phyloP scores from a whole-genome alignment of 2,113 vertebrate species.

The Hydrolagus affinis region DNA sequence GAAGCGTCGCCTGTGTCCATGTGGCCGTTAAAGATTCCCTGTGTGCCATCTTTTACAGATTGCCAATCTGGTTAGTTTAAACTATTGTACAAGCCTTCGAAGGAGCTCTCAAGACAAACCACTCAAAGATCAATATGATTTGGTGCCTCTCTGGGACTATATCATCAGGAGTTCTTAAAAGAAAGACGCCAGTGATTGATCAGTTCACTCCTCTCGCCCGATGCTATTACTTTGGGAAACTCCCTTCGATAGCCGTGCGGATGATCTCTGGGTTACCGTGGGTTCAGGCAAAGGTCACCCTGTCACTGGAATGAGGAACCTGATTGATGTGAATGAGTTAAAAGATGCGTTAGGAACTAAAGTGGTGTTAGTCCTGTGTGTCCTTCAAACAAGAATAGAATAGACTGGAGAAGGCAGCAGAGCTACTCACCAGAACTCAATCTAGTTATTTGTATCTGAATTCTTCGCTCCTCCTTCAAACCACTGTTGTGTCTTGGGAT shows the following conservation, averaged over 20 bases:
- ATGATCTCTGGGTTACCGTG: background rate
- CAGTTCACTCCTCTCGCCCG: background rate
- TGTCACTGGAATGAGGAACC: background rate
- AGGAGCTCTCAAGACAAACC: background rate
- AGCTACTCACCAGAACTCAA: too few species aligned
- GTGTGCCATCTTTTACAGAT: background rate
- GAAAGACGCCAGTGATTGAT: background rate
- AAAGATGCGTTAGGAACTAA: background rate
- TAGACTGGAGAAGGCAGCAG: too few species aligned
- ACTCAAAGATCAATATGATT: background rate
- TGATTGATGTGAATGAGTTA: background rate
- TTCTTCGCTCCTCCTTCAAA: too few species aligned
- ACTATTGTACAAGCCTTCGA: background rate
- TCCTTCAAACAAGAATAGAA: background rate
- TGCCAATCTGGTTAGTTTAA: background rate
- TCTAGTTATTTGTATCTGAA: too few species aligned
- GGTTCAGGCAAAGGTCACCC: background rate
- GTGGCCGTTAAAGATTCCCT: background rate
- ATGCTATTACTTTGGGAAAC: background rate
- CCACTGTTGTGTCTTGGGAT: too few species aligned
- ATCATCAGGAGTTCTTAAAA: background rate
- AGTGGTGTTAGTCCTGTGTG: background rate
- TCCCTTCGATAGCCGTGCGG: background rate
- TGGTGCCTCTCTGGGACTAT: background rate
- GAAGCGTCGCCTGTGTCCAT: background rate